These are phyloP conservation scores for Apamea epomidion DNA, from an alignment of 2,888 invertebrate species.

Conservation along the genomic window DNA sequence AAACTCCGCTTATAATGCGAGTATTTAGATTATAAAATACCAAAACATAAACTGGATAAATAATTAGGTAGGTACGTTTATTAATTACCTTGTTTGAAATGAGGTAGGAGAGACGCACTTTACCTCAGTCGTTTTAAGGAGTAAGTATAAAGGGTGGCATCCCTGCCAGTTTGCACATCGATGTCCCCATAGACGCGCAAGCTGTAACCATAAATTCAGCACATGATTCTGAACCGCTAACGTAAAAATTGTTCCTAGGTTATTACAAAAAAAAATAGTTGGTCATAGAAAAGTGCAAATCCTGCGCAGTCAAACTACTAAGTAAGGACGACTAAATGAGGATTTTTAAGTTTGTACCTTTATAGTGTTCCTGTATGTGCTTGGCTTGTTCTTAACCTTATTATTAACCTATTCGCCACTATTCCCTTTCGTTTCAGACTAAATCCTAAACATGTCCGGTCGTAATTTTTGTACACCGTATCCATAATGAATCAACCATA, in stretches of 20 bases:
- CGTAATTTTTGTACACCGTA: not conserved
- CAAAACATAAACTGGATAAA: not conserved
- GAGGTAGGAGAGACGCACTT: not conserved
- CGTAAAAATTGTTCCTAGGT: no score
- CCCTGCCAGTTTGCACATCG: no score
- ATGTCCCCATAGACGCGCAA: no score
- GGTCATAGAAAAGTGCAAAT: no score
- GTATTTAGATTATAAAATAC: not conserved
- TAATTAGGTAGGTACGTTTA: not conserved
- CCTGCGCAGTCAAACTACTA: not conserved
- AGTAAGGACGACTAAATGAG: no score
- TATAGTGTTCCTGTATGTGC: not conserved
- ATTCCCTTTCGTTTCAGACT: not conserved
- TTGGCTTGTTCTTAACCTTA: not conserved
- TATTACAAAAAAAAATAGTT: no score
- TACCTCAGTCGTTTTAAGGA: no score
- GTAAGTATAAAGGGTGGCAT: no score
- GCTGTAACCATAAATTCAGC: no score
- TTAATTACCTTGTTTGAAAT: not conserved
- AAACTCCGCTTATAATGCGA: not conserved
- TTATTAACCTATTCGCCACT: not conserved
- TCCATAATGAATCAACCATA: constrained; percentile 28
- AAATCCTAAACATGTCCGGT: not conserved
- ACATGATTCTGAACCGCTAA: no score
- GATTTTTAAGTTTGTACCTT: not conserved